A percentile compares a stretch with the other conserved stretches of the same genome.
Evolutionary conservation across 2,888 invertebrate species (phyloP).

Genomic region (Actias luna): DNA sequence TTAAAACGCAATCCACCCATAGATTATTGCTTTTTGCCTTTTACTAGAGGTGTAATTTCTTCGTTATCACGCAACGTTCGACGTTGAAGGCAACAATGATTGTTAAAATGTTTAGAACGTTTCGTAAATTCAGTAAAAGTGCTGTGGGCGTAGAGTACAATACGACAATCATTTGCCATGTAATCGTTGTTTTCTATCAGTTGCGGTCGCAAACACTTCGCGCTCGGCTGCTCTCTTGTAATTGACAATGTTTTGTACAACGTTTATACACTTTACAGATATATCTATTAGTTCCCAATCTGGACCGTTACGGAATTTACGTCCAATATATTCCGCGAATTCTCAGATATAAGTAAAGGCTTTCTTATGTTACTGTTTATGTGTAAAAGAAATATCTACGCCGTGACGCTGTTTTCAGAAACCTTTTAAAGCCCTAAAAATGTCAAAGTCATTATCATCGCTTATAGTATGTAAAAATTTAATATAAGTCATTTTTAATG

Average conservation of each 20-base stretch:
- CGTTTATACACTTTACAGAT: slow-evolving; percentile 36
- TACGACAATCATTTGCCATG: slow-evolving; percentile 72
- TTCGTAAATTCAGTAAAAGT: slow-evolving; percentile 78
- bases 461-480: too few species aligned
- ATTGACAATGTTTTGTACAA: slow-evolving; percentile 42
- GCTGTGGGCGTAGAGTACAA: slow-evolving; percentile 67
- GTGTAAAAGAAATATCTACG: neutral
- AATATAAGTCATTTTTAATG: too few species aligned
- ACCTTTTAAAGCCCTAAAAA: too few species aligned
- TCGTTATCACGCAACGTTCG: slow-evolving; percentile 63
- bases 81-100: slow-evolving; percentile 51
- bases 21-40: slow-evolving; percentile 38
- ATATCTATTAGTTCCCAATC: slow-evolving; percentile 14
- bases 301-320: slow-evolving; percentile 15
- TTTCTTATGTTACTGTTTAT: neutral
- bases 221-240: slow-evolving; percentile 59
- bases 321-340: neutral
- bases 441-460: too few species aligned
- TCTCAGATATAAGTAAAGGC: neutral
- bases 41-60: slow-evolving; percentile 50
- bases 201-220: slow-evolving; percentile 73
- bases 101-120: slow-evolving; percentile 60
- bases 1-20: slow-evolving; percentile 24
- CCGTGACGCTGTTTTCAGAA: neutral
- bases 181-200: slow-evolving; percentile 79